A percentile compares a stretch with the other conserved stretches of the same genome.
These are phyloP conservation scores for Zeus faber DNA, from an alignment of 2,113 vertebrate species.

Conservation along the genomic window DNA sequence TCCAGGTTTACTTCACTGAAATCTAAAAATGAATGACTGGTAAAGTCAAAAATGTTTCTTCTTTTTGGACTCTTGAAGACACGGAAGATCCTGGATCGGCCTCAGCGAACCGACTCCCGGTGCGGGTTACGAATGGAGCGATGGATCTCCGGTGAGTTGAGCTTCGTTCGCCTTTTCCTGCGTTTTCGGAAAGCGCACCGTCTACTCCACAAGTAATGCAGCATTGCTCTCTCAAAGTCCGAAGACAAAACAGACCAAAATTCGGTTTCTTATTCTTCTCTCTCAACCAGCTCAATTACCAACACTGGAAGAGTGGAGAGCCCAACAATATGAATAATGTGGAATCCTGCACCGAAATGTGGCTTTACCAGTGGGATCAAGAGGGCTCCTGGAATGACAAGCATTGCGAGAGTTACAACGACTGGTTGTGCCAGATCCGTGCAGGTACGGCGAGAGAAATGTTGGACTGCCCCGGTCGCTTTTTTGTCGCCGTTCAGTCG, in stretches of 20 bases:
- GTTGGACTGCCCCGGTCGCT: too few relatives aligned
- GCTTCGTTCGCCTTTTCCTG: too few relatives aligned
- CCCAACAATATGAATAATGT: slow-evolving; percentile 87
- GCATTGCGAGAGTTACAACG: slow-evolving; percentile 80
- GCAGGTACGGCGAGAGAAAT: slow-evolving; percentile 76
- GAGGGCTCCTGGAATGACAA: slow-evolving; percentile 81
- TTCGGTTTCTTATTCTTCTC: background rate
- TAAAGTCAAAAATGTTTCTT: background rate
- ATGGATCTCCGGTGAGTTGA: slow-evolving; percentile 84
- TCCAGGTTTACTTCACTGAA: too few relatives aligned
- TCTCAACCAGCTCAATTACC: slow-evolving; percentile 78
- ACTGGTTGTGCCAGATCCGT: slow-evolving; percentile 89
- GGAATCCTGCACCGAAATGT: slow-evolving; percentile 83
- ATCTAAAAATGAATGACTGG: too few relatives aligned
- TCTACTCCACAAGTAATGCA: too few relatives aligned
- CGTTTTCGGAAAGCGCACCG: too few relatives aligned
- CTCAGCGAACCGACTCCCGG: slow-evolving; percentile 74
- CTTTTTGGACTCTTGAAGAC: slow-evolving; percentile 1
- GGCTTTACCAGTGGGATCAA: slow-evolving; percentile 35
- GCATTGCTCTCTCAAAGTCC: background rate
- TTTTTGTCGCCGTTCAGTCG: too few relatives aligned
- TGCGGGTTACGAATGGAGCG: slow-evolving; percentile 83
- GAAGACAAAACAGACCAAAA: background rate
- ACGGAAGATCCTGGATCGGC: slow-evolving; percentile 74
- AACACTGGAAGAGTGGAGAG: slow-evolving; percentile 87